phyloP scores from a whole-genome alignment of 2,113 vertebrate genomes.

The Rhipidura dahli region DNA sequence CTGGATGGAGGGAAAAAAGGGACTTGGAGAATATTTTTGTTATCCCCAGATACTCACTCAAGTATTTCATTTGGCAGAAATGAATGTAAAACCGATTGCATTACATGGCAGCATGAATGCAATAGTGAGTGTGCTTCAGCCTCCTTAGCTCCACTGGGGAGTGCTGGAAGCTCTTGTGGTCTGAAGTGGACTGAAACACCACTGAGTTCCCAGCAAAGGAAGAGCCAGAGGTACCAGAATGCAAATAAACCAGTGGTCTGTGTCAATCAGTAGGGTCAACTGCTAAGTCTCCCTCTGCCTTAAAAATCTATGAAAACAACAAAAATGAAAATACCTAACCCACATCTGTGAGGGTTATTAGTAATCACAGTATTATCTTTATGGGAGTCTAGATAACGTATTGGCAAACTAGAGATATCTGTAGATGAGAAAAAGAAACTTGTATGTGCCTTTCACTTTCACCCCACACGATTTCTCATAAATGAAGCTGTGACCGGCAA shows the following conservation, averaged over 20 bases:
- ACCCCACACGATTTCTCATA: conserved; percentile 1
- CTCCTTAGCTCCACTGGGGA: not conserved
- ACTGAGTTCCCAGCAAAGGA: not conserved
- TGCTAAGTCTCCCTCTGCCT: not conserved
- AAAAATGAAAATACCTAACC: not conserved
- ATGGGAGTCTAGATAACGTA: not conserved
- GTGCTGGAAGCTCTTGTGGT: not conserved
- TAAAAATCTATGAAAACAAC: not conserved
- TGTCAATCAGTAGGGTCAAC: not conserved
- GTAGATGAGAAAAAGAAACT: conserved; percentile 5
- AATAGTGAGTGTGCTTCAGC: not conserved
- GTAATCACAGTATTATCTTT: not conserved
- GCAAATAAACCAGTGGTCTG: not conserved
- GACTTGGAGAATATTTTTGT: not conserved
- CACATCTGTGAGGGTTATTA: not conserved
- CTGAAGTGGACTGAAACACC: not conserved
- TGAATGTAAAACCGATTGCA: not conserved
- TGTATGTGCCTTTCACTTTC: conserved; percentile 50
- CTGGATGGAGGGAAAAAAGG: not conserved
- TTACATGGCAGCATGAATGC: not conserved
- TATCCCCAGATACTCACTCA: not conserved
- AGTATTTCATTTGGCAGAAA: not conserved
- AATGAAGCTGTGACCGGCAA: conserved; percentile 40
- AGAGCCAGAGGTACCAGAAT: not conserved
- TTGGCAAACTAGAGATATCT: not conserved